phyloP scores from a whole-genome alignment of 2,888 invertebrate species.

The Bimastos eiseni region DNA sequence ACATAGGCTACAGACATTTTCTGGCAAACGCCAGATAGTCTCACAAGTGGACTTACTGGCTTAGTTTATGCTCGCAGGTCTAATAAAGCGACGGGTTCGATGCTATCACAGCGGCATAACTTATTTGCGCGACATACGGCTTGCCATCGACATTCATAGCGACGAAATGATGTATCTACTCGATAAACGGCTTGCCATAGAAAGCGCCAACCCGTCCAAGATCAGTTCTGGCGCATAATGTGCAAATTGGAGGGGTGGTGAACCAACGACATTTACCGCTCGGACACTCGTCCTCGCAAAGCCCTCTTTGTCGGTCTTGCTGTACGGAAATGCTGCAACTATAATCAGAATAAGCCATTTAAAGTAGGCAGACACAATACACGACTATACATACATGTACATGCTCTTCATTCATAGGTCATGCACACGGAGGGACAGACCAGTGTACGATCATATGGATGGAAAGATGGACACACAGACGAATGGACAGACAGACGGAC shows the following conservation, averaged over 20 bases:
- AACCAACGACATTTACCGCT: not conserved
- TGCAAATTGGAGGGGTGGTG: not conserved
- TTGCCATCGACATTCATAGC: not conserved
- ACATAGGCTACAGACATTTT: not conserved
- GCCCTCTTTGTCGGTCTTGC: not conserved
- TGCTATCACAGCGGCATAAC: slow-evolving; percentile 13
- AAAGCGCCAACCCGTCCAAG: not conserved
- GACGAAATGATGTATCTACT: slow-evolving; percentile 6
- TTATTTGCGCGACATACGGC: slow-evolving; percentile 1
- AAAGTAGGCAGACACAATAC: not conserved
- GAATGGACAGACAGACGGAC: not conserved
- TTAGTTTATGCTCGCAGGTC: not conserved
- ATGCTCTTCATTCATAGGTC: not conserved
- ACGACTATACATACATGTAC: not conserved
- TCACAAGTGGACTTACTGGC: not conserved
- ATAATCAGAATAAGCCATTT: slow-evolving; percentile 4
- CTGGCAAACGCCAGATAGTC: not conserved
- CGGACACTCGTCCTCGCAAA: not conserved
- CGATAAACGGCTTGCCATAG: slow-evolving; percentile 4
- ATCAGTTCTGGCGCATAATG: not conserved
- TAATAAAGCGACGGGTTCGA: not conserved
- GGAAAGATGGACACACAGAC: not conserved
- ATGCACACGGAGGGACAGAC: not conserved
- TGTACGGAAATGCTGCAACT: not conserved
- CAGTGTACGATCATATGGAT: not conserved